A percentile compares a stretch with the other conserved stretches of the same genome.
Conservation (phyloP, 2,113 vertebrate genomes). For the Athene cunicularia region DNA sequence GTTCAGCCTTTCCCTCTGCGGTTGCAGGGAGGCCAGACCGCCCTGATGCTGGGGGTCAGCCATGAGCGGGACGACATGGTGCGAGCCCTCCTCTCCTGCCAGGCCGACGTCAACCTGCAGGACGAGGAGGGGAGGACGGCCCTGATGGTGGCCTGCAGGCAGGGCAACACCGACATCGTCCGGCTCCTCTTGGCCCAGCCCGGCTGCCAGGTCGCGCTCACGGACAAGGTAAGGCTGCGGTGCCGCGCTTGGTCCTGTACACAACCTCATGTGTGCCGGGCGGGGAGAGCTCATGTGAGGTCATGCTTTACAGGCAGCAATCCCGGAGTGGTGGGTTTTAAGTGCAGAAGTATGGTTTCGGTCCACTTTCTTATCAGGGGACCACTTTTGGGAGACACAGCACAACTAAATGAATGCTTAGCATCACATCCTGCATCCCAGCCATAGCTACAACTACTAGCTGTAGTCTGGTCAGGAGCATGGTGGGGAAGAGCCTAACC, state of each 20-base stretch:
- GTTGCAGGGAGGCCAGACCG: constrained; percentile 79
- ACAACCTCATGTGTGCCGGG: fast-evolving
- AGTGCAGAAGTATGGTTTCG: background rate
- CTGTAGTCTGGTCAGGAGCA: fast-evolving
- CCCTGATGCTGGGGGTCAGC: constrained; percentile 80
- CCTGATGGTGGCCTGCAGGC: constrained; percentile 79
- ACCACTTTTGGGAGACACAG: background rate
- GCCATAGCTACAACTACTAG: fast-evolving
- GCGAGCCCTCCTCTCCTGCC: constrained; percentile 74
- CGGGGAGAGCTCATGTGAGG: fast-evolving
- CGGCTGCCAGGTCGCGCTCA: constrained; percentile 64
- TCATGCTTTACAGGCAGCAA: too few species aligned
- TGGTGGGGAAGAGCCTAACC: fast-evolving
- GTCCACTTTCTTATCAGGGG: background rate
- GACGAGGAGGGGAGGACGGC: constrained; percentile 75
- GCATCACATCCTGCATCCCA: background rate
- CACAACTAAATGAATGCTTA: too few species aligned
- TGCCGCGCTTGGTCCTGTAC: fast-evolving
- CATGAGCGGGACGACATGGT: constrained; percentile 81
- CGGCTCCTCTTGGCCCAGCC: constrained; percentile 76
- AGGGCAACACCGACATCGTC: constrained; percentile 71
- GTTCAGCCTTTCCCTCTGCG: background rate
- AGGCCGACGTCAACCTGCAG: constrained; percentile 78
- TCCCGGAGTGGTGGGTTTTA: fast-evolving
- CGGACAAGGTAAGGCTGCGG: constrained; percentile 70